Evolutionary conservation across 2,113 vertebrate species (phyloP), one percentile per base, ranked within the genome.

Genomic region (Sprattus sprattus): DNA sequence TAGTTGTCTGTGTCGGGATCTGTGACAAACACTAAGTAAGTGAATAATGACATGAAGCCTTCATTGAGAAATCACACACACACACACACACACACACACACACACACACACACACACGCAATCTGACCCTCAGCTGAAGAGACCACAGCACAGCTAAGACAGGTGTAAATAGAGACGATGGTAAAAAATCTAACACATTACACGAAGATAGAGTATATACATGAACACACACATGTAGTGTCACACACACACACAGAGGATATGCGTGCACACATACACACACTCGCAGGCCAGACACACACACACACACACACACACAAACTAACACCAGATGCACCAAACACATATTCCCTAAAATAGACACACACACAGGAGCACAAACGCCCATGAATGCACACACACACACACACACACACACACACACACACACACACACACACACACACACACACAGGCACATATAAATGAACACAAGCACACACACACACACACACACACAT

Each of bases 291-390:
- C 47, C 47, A 49, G 47, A 15, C 25, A 28, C 22, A 71, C 64
- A 28, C 64, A 71, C n/a, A 71, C 64, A 71, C 8, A 60, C 64
- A 71, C 64, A 71, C 64, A 67, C 22, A n/a, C n/a, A n/a, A n/a
- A n/a, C n/a, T n/a, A n/a, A n/a, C n/a, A 67, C 64, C 50, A 54
- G 4, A 15, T 54, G 2, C 50, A 54, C 4, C 22, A 10, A n/a
- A 67, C 22, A 7, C 64, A 67, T 39, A 39, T 39, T 39, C 39
- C 39, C 39, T 39, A 1, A 49, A 11, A 49, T 49, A 49, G 6
- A 49, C 57, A 64, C 57, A n/a, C 20, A 22, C 57, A 20, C 18
- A 22, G n/a, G n/a, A n/a, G n/a, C n/a, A n/a, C n/a, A n/a, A n/a
- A n/a, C n/a, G n/a, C n/a, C n/a, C n/a, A n/a, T n/a, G n/a, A n/a